A percentile compares a stretch with the other conserved stretches of the same genome.
These are phyloP conservation scores for Syngnathoides biaculeatus DNA, from an alignment of 2,113 vertebrate species.

Conservation along the genomic window DNA sequence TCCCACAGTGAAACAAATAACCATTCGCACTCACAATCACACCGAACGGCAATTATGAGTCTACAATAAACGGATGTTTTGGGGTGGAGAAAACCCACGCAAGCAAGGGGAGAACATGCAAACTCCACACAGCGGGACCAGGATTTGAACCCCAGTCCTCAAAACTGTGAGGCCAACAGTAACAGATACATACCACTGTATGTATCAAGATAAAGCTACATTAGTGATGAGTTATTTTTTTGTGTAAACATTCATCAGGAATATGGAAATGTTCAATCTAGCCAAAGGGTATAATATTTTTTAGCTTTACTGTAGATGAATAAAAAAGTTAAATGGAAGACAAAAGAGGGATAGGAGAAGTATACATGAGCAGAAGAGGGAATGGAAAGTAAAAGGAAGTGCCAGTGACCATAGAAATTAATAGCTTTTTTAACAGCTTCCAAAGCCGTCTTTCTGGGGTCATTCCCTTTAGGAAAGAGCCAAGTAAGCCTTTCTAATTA, in stretches of 20 bases:
- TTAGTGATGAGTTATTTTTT: neutral
- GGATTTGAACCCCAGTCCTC: no score
- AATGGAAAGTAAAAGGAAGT: slow-evolving; percentile 26
- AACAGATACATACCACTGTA: no score
- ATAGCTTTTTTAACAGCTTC: slow-evolving; percentile 41
- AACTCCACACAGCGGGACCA: no score
- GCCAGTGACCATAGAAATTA: slow-evolving; percentile 44
- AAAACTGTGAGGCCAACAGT: no score
- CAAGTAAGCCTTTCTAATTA: slow-evolving; percentile 58
- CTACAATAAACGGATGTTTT: no score
- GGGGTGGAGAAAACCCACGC: no score
- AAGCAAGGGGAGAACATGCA: no score
- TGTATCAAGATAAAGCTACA: neutral
- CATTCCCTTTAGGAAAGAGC: slow-evolving; percentile 32
- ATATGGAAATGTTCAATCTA: neutral
- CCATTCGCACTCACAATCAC: no score
- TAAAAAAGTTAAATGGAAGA: slow-evolving; percentile 13
- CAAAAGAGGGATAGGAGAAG: neutral
- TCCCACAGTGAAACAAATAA: no score
- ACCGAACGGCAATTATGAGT: no score
- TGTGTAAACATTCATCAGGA: neutral
- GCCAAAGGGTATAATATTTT: neutral
- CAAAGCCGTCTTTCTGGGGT: slow-evolving; percentile 18
- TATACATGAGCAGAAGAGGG: slow-evolving; percentile 15
- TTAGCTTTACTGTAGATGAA: neutral